A percentile compares a stretch with the other conserved stretches of the same genome.
phyloP scores from a whole-genome alignment of 2,888 invertebrate species.

The Cancer borealis region DNA sequence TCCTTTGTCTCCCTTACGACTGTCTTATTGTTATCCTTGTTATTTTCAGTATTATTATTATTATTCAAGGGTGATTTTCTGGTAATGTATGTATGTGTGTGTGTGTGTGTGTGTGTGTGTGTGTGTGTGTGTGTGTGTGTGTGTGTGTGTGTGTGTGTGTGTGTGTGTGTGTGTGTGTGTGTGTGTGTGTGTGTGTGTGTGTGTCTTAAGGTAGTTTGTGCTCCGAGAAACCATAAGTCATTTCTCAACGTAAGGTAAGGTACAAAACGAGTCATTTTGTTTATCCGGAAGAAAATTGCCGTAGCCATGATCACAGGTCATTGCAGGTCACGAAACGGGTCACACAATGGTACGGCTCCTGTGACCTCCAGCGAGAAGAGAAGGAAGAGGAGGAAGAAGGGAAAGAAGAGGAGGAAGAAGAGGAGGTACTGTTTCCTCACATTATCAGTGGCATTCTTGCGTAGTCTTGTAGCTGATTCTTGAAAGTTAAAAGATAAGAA shows the following conservation, averaged over 20 bases:
- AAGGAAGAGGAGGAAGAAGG: background rate
- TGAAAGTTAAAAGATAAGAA: background rate
- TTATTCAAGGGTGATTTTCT: background rate
- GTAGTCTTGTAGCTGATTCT: background rate
- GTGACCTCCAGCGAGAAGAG: background rate
- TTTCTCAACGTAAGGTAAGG: background rate
- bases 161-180: conserved; percentile 1
- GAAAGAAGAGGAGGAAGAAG: background rate
- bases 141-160: background rate
- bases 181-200: background rate
- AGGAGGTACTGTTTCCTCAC: background rate
- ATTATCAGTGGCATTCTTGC: background rate
- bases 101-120: too few species aligned
- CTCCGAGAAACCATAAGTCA: background rate
- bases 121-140: background rate
- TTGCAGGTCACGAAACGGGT: background rate
- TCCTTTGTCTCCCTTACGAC: too few species aligned
- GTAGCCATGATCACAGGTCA: background rate
- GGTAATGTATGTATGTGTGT: background rate
- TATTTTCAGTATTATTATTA: background rate
- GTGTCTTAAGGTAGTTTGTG: background rate
- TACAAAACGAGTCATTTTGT: background rate
- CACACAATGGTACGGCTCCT: background rate
- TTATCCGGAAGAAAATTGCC: background rate
- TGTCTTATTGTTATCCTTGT: too few species aligned